Base-by-base conservation (phyloP, 2,113 vertebrate genomes). In the Antechinus flavipes region DNA sequence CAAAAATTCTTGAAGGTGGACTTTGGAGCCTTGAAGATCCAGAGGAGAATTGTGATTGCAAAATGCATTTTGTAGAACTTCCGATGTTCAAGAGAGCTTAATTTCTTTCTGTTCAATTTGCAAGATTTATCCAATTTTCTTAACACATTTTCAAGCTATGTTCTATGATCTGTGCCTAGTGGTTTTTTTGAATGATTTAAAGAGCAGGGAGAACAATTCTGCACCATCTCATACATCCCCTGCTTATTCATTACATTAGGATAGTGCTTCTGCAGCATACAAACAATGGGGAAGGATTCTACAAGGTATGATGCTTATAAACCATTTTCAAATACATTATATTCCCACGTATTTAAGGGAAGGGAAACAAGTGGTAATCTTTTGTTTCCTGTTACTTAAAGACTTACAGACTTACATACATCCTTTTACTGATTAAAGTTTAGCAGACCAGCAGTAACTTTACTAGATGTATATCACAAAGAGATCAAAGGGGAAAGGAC, bases 221-320 rank as follows among this genome's bases (percentile, higher is more conserved):
- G 35, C 35, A 90, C 58, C 30, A 90, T 54, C 22, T 22, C 91
- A 90, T 6, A 8, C 1, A 93, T 35, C 16, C 53, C 84, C 0
- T 54, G 27, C 1, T 12, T 68, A 3, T 68, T n/a, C 4, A 68
- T 12, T 3, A 68, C 30, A 61, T 30, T 35, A 12, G 3, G 11
- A 8, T 30, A 95, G 12, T n/a, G 2, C 14, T 76, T 53, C 35
- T 55, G 49, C 91, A 19, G 30, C 58, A 89, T 47, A 12, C 92
- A 95, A 90, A 91, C 91, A 68, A 92, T 35, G 26, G 35, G 23
- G 46, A 95, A 91, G 26, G 10, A 22, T 52, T 96, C 92, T 25
- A 52, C 0, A 61, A 89, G 8, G 52, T 91, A 16, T 35, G 12
- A 68, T n/a, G 1, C 27, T 94, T 90, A 90, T 5, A 94, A 84